Conservation (phyloP, 2,888 invertebrate species). For the Sthenelais limicola region DNA sequence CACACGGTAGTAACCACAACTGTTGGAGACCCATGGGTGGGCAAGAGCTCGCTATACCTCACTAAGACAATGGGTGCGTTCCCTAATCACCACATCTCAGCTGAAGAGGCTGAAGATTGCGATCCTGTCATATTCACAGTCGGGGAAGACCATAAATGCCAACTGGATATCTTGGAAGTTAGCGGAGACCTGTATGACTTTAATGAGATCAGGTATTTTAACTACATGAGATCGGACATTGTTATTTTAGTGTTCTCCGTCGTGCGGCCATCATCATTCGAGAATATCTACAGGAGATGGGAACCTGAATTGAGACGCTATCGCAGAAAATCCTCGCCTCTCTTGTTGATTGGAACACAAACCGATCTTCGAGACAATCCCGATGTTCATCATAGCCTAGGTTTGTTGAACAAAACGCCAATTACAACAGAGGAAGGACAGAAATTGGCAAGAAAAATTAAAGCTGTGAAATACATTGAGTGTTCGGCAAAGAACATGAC, state of each 20-base stretch:
- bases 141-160: background rate
- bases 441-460: constrained; percentile 3
- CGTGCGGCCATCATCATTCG: background rate
- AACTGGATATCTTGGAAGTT: constrained; percentile 13
- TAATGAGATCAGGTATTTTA: constrained; percentile 18
- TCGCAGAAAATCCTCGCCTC: background rate
- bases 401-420: background rate
- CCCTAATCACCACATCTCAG: constrained; percentile 4
- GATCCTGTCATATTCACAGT: background rate
- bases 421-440: constrained; percentile 7
- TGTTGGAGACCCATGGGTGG: constrained; percentile 14
- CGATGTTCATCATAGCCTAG: background rate
- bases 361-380: background rate
- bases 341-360: constrained; percentile 12
- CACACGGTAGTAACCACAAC: background rate
- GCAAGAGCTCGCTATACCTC: constrained; percentile 20
- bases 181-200: constrained; percentile 29
- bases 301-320: constrained; percentile 9
- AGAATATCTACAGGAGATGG: constrained; percentile 9
- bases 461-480: constrained; percentile 25
- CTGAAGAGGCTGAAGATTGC: constrained; percentile 22
- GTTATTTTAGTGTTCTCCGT: constrained; percentile 12
- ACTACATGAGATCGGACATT: constrained; percentile 7
- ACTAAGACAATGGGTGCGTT: background rate
- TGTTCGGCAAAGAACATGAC: constrained; percentile 6